Base-by-base conservation (phyloP, 2,113 vertebrate species). In the Ancistrus triradiatus region DNA sequence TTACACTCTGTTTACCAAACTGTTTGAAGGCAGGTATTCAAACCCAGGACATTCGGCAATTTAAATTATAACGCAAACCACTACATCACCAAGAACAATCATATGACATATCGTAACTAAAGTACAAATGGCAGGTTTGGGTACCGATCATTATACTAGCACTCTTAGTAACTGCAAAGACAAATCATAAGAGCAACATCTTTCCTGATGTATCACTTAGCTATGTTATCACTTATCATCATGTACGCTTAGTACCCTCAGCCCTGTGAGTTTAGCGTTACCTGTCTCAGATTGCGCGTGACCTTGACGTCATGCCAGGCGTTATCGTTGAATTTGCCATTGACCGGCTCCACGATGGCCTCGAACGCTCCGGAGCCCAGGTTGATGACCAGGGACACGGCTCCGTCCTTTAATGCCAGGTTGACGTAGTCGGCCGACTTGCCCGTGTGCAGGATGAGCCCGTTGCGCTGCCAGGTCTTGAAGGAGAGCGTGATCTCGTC, bases 351-450 rank as follows among this genome's bases (percentile, higher is more conserved):
- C 75, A 98, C 96, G 0, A 99, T 95, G 76, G 96, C 96, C 79
- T 99, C 95, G 3, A 99, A 99, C 69, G 96, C 96, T 53, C 96
- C 96, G 0, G 95, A 98, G 33, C 96, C 96, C 76, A 99, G 87
- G 88, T 99, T 99, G 83, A 98, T 99, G 74, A 99, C 95, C 53
- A 99, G 78, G 3, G 95, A 98, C 64, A 99, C 96, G 0, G 95
- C 96, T 0, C 96, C 95, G 0, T 98, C 96, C 69, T 99, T 99
- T 79, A 99, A 85, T 3, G 95, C 96, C 86, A 99, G 87, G 89
- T 99, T 99, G 84, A 98, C 96, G 1, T 99, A 99, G 81, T 99
- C 96, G 0, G 96, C 96, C 0, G 96, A 98, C 83, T 98, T 98
- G 80, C 96, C 95, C 0, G 96, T 98, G 87, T 98, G 96, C 28